A percentile compares a stretch with the other conserved stretches of the same genome.
Conservation (phyloP, 2,888 invertebrate genomes). For the Didymodactylos carnosus region DNA sequence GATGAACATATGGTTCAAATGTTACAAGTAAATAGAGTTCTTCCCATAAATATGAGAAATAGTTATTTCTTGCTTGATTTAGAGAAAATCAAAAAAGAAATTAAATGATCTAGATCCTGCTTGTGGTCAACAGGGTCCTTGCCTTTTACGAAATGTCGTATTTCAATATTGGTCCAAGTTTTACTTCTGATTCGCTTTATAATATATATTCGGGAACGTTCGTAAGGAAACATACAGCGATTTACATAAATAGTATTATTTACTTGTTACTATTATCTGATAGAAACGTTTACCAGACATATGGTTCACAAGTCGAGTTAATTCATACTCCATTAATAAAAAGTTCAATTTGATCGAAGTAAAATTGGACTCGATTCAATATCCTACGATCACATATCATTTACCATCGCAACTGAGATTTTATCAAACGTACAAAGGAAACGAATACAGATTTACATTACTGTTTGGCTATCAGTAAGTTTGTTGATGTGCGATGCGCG, state of each 20-base stretch:
- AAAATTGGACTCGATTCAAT: background rate
- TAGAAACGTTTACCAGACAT: background rate
- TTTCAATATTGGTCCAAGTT: background rate
- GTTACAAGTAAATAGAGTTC: background rate
- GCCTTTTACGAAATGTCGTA: background rate
- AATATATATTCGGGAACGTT: background rate
- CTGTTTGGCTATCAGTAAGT: background rate
- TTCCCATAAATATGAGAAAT: background rate
- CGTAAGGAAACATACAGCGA: background rate
- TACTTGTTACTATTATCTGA: background rate
- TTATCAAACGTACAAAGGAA: background rate
- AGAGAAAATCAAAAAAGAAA: background rate
- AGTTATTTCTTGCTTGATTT: background rate
- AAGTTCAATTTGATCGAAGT: background rate
- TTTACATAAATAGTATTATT: background rate
- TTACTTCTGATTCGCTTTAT: background rate
- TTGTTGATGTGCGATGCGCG: no score
- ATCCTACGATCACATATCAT: background rate
- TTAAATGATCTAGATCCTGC: background rate
- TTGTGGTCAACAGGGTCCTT: background rate
- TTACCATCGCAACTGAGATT: background rate
- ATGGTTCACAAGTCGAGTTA: background rate
- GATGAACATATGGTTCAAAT: background rate
- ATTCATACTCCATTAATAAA: background rate
- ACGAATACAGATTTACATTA: background rate